These are phyloP conservation scores for Galleria mellonella DNA, from an alignment of 1,140 invertebrate species.

Conservation along the genomic window DNA sequence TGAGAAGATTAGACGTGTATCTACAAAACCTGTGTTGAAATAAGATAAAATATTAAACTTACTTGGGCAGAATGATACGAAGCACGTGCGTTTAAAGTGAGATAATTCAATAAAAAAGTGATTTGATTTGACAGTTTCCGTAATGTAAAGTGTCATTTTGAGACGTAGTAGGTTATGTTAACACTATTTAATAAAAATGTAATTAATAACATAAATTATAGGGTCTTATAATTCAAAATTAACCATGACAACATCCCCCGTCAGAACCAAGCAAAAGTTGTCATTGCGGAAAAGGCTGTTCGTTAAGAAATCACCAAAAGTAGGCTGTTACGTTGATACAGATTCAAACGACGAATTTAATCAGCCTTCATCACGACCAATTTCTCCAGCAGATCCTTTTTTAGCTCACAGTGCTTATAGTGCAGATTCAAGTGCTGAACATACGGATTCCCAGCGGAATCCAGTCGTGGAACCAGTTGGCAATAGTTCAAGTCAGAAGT, in stretches of 20 bases:
- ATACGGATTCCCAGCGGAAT: conserved; percentile 28
- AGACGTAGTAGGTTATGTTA: conserved; percentile 58
- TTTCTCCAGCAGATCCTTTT: conserved; percentile 64
- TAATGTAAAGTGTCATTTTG: conserved; percentile 40
- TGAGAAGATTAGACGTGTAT: too few relatives aligned
- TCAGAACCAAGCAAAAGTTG: conserved; percentile 65
- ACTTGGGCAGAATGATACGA: too few relatives aligned
- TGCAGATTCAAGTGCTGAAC: conserved; percentile 32
- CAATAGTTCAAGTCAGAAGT: conserved; percentile 27
- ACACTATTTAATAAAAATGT: conserved; percentile 67
- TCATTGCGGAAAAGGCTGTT: conserved; percentile 66
- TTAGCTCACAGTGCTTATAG: conserved; percentile 53
- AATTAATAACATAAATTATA: conserved; percentile 67
- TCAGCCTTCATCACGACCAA: conserved; percentile 53
- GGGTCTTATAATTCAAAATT: conserved; percentile 42
- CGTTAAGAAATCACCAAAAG: conserved; percentile 71
- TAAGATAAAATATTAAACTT: too few relatives aligned
- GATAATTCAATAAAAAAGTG: too few relatives aligned
- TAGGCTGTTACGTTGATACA: conserved; percentile 67
- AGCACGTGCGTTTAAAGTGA: too few relatives aligned
- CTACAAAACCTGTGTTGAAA: too few relatives aligned
- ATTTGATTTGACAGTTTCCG: conserved; percentile 19
- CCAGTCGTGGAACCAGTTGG: conserved; percentile 24
- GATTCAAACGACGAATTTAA: conserved; percentile 64
- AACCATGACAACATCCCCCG: conserved; percentile 68